A percentile compares a stretch with the other conserved stretches of the same genome.
These are phyloP conservation scores for Yoshiicerus persimilis DNA, from an alignment of 1,140 invertebrate species.

Conservation along the genomic window DNA sequence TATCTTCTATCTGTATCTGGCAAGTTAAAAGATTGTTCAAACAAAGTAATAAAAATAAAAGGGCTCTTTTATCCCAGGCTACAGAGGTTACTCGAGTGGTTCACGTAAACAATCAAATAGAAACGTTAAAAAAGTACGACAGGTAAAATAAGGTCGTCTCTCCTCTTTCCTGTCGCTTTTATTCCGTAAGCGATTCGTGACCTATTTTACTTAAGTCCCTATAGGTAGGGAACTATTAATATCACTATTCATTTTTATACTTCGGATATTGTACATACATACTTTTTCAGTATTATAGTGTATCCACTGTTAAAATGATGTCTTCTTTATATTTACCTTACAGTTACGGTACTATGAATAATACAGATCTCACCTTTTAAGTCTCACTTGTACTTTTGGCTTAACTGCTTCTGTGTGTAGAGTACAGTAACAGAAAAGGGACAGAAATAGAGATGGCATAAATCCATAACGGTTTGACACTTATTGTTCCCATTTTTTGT, in stretches of 20 bases:
- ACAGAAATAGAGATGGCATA: constrained; percentile 25
- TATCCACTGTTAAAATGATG: background rate
- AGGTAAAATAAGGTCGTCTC: constrained; percentile 1
- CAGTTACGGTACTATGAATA: background rate
- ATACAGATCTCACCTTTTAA: background rate
- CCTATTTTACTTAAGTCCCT: background rate
- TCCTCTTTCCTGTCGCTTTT: background rate
- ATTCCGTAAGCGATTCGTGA: background rate
- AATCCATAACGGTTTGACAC: constrained; percentile 7
- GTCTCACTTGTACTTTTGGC: background rate
- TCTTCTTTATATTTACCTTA: background rate
- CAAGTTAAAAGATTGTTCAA: background rate
- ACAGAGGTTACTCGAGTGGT: background rate
- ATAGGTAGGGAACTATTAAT: background rate
- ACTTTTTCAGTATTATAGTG: background rate
- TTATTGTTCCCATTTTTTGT: constrained; percentile 4
- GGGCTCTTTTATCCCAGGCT: background rate
- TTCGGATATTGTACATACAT: background rate
- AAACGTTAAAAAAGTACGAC: background rate
- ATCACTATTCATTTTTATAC: background rate
- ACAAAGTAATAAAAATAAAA: background rate
- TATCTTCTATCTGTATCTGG: background rate
- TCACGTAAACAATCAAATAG: background rate
- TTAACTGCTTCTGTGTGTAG: background rate
- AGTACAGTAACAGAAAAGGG: background rate